These are phyloP conservation scores for Pycnonotus jocosus DNA, from an alignment of 2,113 vertebrate species.

Conservation along the genomic window DNA sequence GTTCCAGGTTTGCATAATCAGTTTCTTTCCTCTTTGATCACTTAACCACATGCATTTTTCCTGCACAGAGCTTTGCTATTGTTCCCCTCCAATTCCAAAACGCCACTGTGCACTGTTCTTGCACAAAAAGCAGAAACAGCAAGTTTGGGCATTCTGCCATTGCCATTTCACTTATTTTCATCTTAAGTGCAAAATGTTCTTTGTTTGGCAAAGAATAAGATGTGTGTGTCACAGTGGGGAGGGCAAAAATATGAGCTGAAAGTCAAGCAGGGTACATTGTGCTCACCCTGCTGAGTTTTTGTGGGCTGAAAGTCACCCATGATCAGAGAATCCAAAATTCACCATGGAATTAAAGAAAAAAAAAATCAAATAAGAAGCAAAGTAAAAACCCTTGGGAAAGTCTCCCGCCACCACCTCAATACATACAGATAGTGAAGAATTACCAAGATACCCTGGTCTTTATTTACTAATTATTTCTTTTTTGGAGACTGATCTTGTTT, in stretches of 20 bases:
- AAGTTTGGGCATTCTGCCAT: constrained; percentile 15
- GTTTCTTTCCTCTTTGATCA: constrained; percentile 23
- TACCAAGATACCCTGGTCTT: background rate
- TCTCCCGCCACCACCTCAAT: background rate
- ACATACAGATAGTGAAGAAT: background rate
- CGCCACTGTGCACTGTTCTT: constrained; percentile 2
- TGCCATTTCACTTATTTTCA: constrained; percentile 46
- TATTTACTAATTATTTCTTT: background rate
- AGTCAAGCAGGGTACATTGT: constrained; percentile 17
- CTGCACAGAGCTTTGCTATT: background rate
- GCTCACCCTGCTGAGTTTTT: constrained; percentile 3
- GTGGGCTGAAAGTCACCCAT: constrained; percentile 19
- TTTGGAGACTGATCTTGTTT: background rate
- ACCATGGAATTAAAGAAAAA: background rate
- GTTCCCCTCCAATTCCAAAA: constrained; percentile 1
- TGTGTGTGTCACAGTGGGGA: background rate
- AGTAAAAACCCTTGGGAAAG: background rate
- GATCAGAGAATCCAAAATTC: background rate
- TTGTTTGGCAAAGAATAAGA: constrained; percentile 25
- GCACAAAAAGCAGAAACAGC: constrained; percentile 38
- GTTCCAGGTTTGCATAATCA: constrained; percentile 20
- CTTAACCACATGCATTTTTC: background rate
- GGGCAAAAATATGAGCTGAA: constrained; percentile 18
- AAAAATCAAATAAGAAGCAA: background rate
- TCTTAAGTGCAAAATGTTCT: constrained; percentile 35